A percentile compares a stretch with the other conserved stretches of the same genome.
phyloP scores from a whole-genome alignment of 2,888 invertebrate species.

The Caenorhabditis wallacei region DNA sequence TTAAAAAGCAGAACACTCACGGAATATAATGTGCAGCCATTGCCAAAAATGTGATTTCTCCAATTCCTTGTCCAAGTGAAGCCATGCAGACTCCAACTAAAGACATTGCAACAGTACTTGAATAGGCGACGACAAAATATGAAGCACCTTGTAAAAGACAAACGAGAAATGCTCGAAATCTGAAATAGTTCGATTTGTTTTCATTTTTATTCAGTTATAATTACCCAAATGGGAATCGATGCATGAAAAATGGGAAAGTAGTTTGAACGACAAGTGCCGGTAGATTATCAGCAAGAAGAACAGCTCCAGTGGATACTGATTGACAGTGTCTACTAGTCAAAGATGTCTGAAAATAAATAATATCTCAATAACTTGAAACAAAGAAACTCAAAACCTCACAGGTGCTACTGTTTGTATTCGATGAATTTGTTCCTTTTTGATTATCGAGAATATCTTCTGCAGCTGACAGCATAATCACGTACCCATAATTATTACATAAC shows the following conservation, averaged over 20 bases:
- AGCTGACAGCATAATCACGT: conserved; percentile 91
- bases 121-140: conserved; percentile 81
- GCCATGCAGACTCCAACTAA: conserved; percentile 87
- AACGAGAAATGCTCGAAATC: conserved; percentile 76
- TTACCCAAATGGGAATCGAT: conserved; percentile 84
- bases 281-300: conserved; percentile 90
- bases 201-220: neutral
- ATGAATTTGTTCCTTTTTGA: conserved; percentile 58
- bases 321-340: conserved; percentile 56
- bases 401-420: conserved; percentile 32
- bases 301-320: conserved; percentile 85
- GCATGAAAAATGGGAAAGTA: conserved; percentile 87
- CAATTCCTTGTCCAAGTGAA: conserved; percentile 89
- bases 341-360: conserved; percentile 42
- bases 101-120: conserved; percentile 72
- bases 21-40: conserved; percentile 88
- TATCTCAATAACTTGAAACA: neutral
- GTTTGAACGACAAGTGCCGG: conserved; percentile 89
- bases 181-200: conserved; percentile 39
- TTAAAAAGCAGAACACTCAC: conserved; percentile 81
- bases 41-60: conserved; percentile 89
- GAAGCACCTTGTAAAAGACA: conserved; percentile 74
- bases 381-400: conserved; percentile 54
- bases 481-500: conserved; percentile 92
- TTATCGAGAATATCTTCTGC: conserved; percentile 88